A percentile compares a stretch with the other conserved stretches of the same genome.
phyloP scores from a whole-genome alignment of 1,140 invertebrate species.

The Magallana angulata region DNA sequence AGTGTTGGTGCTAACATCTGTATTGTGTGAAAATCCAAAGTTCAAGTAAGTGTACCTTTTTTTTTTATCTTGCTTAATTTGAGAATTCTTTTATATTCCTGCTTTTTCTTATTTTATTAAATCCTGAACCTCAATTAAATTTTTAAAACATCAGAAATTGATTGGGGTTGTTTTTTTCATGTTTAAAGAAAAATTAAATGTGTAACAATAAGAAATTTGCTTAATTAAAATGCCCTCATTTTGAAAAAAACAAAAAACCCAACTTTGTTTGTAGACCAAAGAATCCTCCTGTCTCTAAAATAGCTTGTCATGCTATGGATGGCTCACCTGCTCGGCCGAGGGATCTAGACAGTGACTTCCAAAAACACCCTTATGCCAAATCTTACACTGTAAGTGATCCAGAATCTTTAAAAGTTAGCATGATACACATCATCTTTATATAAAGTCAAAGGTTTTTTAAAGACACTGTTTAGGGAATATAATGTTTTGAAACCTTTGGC shows the following conservation, averaged over 20 bases:
- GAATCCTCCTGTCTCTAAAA: conserved; percentile 88
- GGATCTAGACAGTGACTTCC: conserved; percentile 79
- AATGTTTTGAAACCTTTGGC: too few relatives aligned
- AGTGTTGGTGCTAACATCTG: conserved; percentile 84
- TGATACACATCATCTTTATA: too few relatives aligned
- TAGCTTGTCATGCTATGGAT: conserved; percentile 88
- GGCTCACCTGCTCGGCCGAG: conserved; percentile 87
- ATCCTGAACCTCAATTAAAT: too few relatives aligned
- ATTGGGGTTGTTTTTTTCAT: not conserved
- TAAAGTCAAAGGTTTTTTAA: too few relatives aligned
- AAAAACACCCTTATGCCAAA: conserved; percentile 19
- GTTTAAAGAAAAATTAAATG: too few relatives aligned
- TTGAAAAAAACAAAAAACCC: too few relatives aligned
- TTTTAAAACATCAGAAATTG: not conserved
- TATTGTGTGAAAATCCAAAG: conserved; percentile 92
- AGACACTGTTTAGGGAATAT: too few relatives aligned
- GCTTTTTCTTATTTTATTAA: not conserved
- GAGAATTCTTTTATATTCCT: not conserved
- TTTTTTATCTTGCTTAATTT: not conserved
- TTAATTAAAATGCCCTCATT: too few relatives aligned
- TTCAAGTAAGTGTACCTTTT: conserved; percentile 84
- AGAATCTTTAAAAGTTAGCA: too few relatives aligned
- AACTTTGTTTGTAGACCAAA: conserved; percentile 82
- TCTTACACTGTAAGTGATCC: conserved; percentile 5
- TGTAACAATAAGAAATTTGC: too few relatives aligned